Percentiles rank a stretch among this genome's conserved stretches.
Evolutionary conservation across 2,113 vertebrate genomes (phyloP).

Genomic region (Zapus hudsonius): DNA sequence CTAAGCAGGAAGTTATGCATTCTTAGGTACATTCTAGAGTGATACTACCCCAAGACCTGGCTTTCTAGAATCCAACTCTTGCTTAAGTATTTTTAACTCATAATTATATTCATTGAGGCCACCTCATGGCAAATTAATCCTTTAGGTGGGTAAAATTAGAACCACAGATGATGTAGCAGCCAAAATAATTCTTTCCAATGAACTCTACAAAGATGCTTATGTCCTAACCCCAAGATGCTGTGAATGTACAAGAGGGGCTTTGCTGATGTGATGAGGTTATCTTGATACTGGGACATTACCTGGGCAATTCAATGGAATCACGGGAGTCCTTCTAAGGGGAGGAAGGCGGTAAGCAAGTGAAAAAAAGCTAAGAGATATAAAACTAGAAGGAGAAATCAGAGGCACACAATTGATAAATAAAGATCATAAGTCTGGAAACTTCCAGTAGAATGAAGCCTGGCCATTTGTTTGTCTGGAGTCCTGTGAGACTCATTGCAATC

Average conservation of each 20-base stretch:
- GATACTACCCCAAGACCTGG: background rate
- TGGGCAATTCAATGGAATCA: background rate
- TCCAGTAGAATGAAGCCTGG: no score
- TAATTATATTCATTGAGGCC: background rate
- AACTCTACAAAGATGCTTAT: background rate
- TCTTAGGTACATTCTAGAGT: background rate
- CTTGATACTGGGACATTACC: background rate
- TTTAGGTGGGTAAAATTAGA: background rate
- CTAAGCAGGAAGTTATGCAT: background rate
- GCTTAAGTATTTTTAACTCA: background rate
- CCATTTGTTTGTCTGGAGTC: background rate
- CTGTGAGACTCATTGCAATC: background rate
- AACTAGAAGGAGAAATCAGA: background rate
- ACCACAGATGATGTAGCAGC: background rate
- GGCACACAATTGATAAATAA: background rate
- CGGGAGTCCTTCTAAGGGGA: background rate
- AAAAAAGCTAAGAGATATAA: background rate
- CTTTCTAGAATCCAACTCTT: background rate
- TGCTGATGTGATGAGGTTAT: background rate
- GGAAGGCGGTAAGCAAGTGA: background rate
- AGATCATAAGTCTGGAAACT: background rate
- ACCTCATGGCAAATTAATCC: background rate
- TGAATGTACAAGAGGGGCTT: background rate
- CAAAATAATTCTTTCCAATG: rapidly evolving
- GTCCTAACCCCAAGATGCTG: background rate